Base-by-base conservation (phyloP, 2,797 vertebrate species). In the Potorous gilbertii region DNA sequence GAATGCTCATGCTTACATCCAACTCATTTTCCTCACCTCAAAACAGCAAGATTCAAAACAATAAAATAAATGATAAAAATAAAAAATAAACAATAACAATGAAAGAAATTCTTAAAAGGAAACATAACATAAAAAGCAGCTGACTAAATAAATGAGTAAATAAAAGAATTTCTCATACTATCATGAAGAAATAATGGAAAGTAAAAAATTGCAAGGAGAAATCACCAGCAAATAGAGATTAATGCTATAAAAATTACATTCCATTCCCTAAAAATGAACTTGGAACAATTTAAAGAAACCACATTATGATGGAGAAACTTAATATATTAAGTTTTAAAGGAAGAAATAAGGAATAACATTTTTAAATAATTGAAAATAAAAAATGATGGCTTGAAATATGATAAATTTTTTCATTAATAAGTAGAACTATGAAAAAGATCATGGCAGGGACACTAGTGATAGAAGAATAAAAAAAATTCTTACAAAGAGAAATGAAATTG, bases 261-360 rank as follows among this genome's bases (percentile, higher is more conserved):
- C 56, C 87, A 40, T 3, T 4, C 95, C 40, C 28, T 46, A 90
- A 92, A 74, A 90, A 52, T 89, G 13, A 90, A 40, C 46, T 59
- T 59, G 81, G 54, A 93, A 18, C 90, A 96, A 89, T n/a, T 81
- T 95, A 18, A 89, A 90, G 13, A 54, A 90, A 62, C 52, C 92
- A 90, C n/a, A 93, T 90, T 27, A 31, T 90, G 91, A 93, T n/a
- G 52, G 31, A 10, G 87, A 46, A 87, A 94, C n/a, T 1, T 91
- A n/a, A 74, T 74, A 93, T n/a, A n/a, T n/a, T n/a, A 59, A 24
- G 54, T 28, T 59, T 46, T 5, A 91, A 96, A 54, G 0, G 90
- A 92, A 55, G 5, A 54, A 92, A 95, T 55, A 56, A 89, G 87
- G 57, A 0, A 89, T 2, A 94, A 74, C 8, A 56, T 89, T 91